A percentile compares a stretch with the other conserved stretches of the same genome.
Conservation (phyloP, 2,888 invertebrate genomes). For the Neria commutata region DNA sequence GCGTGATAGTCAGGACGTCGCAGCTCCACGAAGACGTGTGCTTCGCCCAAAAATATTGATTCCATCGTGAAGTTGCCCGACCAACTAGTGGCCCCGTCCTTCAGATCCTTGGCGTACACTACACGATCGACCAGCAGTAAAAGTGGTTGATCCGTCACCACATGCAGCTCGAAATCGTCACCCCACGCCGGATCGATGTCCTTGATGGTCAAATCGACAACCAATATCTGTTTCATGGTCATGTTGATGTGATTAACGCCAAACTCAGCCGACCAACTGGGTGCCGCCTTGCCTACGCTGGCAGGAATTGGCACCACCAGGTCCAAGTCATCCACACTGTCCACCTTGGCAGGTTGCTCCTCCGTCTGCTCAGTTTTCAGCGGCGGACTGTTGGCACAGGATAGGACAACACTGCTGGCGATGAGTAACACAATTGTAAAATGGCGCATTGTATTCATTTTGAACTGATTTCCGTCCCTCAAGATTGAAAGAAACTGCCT, state of each 20-base stretch:
- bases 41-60: constrained; percentile 42
- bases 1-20: constrained; percentile 17
- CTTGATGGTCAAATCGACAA: constrained; percentile 27
- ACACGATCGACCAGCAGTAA: constrained; percentile 34
- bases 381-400: no score
- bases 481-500: no score
- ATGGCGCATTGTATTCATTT: no score
- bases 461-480: no score
- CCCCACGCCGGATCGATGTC: constrained; percentile 27
- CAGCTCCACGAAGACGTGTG: constrained; percentile 37
- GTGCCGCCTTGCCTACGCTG: no score
- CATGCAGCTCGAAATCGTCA: constrained; percentile 25
- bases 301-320: no score
- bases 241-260: constrained; percentile 25
- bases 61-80: constrained; percentile 32
- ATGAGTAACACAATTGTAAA: no score
- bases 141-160: constrained; percentile 29
- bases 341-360: no score
- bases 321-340: no score
- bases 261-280: constrained; percentile 28
- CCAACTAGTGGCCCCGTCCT: constrained; percentile 19
- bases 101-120: constrained; percentile 33
- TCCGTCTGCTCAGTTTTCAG: no score
- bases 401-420: no score
- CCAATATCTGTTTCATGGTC: constrained; percentile 28